A percentile compares a stretch with the other conserved stretches of the same genome.
Evolutionary conservation across 2,797 vertebrate species (phyloP).

Genomic region (Sebastes itinus): DNA sequence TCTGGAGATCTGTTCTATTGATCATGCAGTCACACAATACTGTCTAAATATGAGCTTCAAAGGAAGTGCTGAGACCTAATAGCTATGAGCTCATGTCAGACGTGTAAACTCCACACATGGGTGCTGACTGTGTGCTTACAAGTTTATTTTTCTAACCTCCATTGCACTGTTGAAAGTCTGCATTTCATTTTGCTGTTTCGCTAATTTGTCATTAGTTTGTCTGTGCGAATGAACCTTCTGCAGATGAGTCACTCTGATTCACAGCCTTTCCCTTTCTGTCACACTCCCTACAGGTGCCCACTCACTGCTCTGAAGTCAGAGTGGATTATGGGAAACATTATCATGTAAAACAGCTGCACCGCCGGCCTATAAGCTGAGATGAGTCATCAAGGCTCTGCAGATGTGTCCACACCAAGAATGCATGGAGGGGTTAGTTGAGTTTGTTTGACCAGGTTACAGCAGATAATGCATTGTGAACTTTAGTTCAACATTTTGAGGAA

Average conservation of each 20-base stretch:
- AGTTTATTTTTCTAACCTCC: background rate
- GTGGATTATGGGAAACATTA: background rate
- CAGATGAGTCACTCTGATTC: background rate
- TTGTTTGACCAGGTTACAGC: background rate
- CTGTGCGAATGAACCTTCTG: background rate
- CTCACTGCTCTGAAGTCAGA: background rate
- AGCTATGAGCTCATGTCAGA: background rate
- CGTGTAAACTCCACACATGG: constrained; percentile 5
- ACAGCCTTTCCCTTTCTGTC: background rate
- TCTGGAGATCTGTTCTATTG: constrained; percentile 15
- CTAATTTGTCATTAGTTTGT: background rate
- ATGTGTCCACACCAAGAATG: background rate
- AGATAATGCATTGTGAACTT: background rate
- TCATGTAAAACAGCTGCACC: constrained; percentile 19
- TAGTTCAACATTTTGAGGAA: background rate
- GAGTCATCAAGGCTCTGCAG: background rate
- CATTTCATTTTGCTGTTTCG: background rate
- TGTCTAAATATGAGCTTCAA: constrained; percentile 10
- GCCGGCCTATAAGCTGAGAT: background rate
- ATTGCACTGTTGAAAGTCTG: background rate
- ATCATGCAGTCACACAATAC: background rate
- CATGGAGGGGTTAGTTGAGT: background rate
- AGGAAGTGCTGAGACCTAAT: background rate
- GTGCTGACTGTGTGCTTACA: background rate
- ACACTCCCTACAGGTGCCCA: background rate